A percentile compares a stretch with the other conserved stretches of the same genome.
Evolutionary conservation across 2,113 vertebrate species (phyloP).

Genomic region (Rhinoderma darwinii): DNA sequence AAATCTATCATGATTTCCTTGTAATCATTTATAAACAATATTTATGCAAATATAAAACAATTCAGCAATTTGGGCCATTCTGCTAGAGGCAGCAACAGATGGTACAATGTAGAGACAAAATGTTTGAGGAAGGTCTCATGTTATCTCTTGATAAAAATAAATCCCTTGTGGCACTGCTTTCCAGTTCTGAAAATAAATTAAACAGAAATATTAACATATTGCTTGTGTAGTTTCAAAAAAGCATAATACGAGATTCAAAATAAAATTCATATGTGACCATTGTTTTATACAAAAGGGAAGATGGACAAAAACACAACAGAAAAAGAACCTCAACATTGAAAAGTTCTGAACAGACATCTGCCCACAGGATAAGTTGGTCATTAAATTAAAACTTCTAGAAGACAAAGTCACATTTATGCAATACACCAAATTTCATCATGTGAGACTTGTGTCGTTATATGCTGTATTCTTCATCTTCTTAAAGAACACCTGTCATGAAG

Average conservation of each 20-base stretch:
- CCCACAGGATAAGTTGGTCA: neutral
- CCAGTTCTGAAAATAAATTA: neutral
- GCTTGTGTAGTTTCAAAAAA: slow-evolving; percentile 14
- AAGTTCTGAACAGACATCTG: slow-evolving; percentile 2
- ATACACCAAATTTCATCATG: neutral
- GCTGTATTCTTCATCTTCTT: neutral
- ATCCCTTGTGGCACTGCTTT: slow-evolving; percentile 13
- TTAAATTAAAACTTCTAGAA: neutral
- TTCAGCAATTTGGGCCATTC: slow-evolving; percentile 38
- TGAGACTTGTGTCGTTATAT: neutral
- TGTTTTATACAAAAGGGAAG: neutral
- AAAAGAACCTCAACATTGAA: neutral
- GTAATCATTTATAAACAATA: slow-evolving; percentile 55
- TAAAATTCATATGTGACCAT: neutral
- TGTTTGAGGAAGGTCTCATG: slow-evolving; percentile 39
- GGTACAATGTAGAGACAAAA: slow-evolving; percentile 36
- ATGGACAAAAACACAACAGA: neutral
- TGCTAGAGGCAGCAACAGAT: slow-evolving; percentile 38
- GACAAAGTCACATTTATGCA: neutral
- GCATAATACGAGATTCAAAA: neutral
- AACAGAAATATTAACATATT: slow-evolving; percentile 42
- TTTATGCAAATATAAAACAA: slow-evolving; percentile 48
- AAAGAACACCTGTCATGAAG: neutral
- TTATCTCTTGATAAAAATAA: slow-evolving; percentile 46
- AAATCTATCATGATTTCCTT: slow-evolving; percentile 37